phyloP scores from a whole-genome alignment of 2,113 vertebrate genomes.

The Petromus typicus region DNA sequence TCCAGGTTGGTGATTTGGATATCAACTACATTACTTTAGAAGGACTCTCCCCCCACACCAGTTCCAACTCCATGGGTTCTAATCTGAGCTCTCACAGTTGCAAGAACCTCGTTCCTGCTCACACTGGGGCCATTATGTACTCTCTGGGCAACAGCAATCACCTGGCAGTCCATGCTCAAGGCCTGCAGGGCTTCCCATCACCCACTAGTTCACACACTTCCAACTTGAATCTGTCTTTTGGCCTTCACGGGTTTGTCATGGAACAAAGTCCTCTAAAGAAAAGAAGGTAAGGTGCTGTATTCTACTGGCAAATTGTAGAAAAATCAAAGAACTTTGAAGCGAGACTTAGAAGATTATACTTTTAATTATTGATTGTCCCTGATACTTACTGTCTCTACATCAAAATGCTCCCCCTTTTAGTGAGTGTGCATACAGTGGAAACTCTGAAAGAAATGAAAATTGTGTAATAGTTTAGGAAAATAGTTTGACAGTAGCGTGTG shows the following conservation, averaged over 20 bases:
- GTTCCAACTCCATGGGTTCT: slow-evolving; percentile 81
- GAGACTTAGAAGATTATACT: neutral
- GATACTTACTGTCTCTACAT: neutral
- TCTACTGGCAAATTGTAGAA: neutral
- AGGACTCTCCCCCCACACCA: slow-evolving; percentile 80
- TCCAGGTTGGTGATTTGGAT: slow-evolving; percentile 86
- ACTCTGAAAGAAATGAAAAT: neutral
- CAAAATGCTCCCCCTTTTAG: neutral
- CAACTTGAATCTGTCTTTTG: slow-evolving; percentile 81
- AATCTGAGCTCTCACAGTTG: slow-evolving; percentile 57
- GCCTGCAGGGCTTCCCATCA: slow-evolving; percentile 61
- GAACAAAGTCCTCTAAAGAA: slow-evolving; percentile 84
- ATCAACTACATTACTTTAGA: slow-evolving; percentile 77
- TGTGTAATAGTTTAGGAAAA: neutral
- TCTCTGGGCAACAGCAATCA: slow-evolving; percentile 69
- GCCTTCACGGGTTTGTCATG: slow-evolving; percentile 77
- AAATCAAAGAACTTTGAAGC: neutral
- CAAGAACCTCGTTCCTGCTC: slow-evolving; percentile 54
- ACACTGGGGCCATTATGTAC: slow-evolving; percentile 22
- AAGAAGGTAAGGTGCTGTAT: slow-evolving; percentile 85
- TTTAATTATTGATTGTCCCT: neutral
- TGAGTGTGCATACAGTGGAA: neutral
- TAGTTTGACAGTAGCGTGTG: neutral
- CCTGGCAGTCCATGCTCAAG: neutral
- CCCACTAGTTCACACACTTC: slow-evolving; percentile 70